Evolutionary conservation across 2,113 vertebrate species (phyloP), one percentile per base, ranked within the genome.

Genomic region (Caracal caracal): DNA sequence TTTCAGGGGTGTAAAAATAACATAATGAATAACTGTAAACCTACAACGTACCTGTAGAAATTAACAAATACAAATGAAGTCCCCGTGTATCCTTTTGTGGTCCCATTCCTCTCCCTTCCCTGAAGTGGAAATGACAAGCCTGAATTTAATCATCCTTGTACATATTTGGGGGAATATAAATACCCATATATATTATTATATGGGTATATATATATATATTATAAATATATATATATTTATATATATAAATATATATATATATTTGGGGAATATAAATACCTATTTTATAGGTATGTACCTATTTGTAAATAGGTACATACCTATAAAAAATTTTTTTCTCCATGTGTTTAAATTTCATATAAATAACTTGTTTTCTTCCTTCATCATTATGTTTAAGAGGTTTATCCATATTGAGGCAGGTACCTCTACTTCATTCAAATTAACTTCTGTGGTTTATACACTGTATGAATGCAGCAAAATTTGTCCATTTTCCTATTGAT

Each of bases 1-100:
- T 91, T 91, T 95, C 61, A 93, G 26, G 4, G 47, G 70, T 86
- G n/a, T 75, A 73, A 92, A 92, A 80, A 78, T 75, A 85, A 47
- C 6, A 85, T 66, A 66, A 85, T 49, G n/a, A 85, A 94, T 6
- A 73, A 5, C 37, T 47, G 0, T 75, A 37, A 91, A 94, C 20
- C 35, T 15, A 83, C 53, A 68, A 82, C 2, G 35, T 80, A 81
- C 37, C 35, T 95, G 96, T 93, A 82, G 83, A 43, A 95, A 95
- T 81, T 89, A 87, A 51, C 56, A 96, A 92, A 79, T 90, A 33
- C n/a, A 70, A 84, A 68, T 49, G 26, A 88, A 85, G 10, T 89
- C 11, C 61, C 40, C 81, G 10, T 89, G 24, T 76, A 81, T 33
- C 49, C 5, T 61, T 88, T 93, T 83, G 7, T 82, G 84, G n/a